Evolutionary conservation across 2,113 vertebrate genomes (phyloP).

Genomic region (Hoplias malabaricus): DNA sequence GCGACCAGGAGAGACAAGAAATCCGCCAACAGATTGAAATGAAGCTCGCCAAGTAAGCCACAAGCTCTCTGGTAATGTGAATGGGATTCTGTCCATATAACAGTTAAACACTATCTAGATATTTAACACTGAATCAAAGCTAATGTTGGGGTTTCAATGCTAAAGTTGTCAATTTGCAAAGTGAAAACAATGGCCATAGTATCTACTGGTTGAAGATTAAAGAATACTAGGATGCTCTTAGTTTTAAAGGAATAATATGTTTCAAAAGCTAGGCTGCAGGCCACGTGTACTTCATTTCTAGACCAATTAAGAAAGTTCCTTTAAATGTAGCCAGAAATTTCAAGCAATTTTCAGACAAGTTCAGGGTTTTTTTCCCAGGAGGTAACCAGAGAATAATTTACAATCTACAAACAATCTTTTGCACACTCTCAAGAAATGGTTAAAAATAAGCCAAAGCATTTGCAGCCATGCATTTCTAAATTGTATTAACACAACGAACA

Average conservation of each 20-base stretch:
- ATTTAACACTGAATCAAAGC: neutral
- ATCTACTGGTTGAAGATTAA: neutral
- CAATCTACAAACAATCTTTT: no score
- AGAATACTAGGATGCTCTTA: neutral
- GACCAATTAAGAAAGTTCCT: neutral
- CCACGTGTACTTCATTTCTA: neutral
- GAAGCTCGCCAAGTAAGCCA: slow-evolving; percentile 94
- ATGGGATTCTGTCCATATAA: neutral
- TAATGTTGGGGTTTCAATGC: neutral
- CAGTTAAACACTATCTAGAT: neutral
- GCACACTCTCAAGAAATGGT: no score
- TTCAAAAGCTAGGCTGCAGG: neutral
- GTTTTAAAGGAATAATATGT: no score
- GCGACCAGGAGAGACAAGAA: slow-evolving; percentile 92
- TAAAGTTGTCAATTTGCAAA: neutral
- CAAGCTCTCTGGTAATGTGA: neutral
- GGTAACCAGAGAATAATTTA: no score
- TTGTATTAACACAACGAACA: no score
- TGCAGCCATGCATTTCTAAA: neutral
- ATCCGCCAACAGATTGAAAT: slow-evolving; percentile 97
- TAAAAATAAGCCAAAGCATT: no score
- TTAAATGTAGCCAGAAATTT: no score
- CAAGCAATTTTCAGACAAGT: no score
- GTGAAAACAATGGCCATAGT: neutral
- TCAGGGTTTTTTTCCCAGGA: neutral